These are phyloP conservation scores for Drosophila flavopinicola DNA, from an alignment of 2,888 invertebrate species.

Conservation along the genomic window DNA sequence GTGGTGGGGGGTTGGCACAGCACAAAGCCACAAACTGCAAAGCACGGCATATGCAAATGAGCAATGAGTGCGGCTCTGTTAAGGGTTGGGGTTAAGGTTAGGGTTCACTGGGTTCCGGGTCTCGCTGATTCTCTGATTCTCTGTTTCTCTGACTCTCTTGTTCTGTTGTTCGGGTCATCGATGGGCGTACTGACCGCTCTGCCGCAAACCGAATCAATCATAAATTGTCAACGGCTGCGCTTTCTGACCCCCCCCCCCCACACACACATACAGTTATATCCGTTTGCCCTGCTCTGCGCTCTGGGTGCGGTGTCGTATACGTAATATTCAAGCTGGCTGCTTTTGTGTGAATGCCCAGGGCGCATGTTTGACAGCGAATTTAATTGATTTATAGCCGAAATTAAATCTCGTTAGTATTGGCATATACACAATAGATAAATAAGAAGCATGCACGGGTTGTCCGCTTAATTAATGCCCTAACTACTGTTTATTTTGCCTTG, in stretches of 20 bases:
- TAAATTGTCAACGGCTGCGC: slow-evolving; percentile 63
- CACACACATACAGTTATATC: too few species aligned
- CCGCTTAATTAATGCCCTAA: slow-evolving; percentile 18
- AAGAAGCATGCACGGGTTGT: neutral
- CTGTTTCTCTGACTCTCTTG: neutral
- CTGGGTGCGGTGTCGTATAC: slow-evolving; percentile 38
- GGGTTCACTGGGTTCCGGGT: slow-evolving; percentile 14
- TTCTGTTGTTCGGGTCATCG: slow-evolving; percentile 15
- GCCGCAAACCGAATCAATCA: slow-evolving; percentile 66
- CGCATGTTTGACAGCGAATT: slow-evolving; percentile 30
- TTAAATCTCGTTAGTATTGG: slow-evolving; percentile 46
- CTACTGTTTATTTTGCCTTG: slow-evolving; percentile 2
- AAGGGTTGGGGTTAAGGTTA: slow-evolving; percentile 17
- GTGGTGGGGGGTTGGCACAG: slow-evolving; percentile 18
- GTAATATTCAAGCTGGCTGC: slow-evolving; percentile 34
- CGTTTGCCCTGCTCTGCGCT: neutral
- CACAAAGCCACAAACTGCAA: slow-evolving; percentile 36
- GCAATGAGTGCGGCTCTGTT: slow-evolving; percentile 31
- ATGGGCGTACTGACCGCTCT: slow-evolving; percentile 23
- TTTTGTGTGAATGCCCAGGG: slow-evolving; percentile 31
- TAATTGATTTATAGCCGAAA: slow-evolving; percentile 67
- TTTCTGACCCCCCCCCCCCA: neutral
- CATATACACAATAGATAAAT: slow-evolving; percentile 11
- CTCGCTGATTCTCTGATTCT: slow-evolving; percentile 3
- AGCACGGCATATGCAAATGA: slow-evolving; percentile 70